Conservation (phyloP, 1,140 invertebrate genomes). For the Schlechtendalia chinensis region DNA sequence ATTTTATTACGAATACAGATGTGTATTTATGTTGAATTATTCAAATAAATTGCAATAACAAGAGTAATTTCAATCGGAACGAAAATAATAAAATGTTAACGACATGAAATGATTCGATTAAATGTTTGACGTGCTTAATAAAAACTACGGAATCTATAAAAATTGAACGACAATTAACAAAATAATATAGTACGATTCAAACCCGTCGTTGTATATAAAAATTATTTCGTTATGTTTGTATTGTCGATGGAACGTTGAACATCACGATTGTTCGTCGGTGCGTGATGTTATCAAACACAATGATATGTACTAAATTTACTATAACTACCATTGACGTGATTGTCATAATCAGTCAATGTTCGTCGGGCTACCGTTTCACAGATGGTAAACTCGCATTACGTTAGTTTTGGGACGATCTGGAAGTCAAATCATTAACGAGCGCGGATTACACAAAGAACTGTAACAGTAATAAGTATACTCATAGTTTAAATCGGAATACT, state of each 20-base stretch:
- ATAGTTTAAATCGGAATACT: too few relatives aligned
- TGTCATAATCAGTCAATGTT: slow-evolving; percentile 20
- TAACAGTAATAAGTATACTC: too few relatives aligned
- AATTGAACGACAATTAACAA: not conserved
- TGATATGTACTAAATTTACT: slow-evolving; percentile 8
- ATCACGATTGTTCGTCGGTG: not conserved
- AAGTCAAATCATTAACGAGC: not conserved
- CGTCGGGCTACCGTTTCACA: not conserved
- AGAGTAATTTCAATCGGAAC: not conserved
- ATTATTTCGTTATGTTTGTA: not conserved
- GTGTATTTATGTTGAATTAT: too few relatives aligned
- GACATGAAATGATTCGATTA: too few relatives aligned
- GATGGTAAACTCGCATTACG: not conserved
- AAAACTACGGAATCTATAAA: not conserved
- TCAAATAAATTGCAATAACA: not conserved
- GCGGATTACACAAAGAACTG: too few relatives aligned
- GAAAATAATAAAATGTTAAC: not conserved
- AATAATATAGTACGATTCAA: not conserved
- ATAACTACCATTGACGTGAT: slow-evolving; percentile 13
- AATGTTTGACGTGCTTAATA: not conserved
- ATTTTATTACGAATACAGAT: too few relatives aligned
- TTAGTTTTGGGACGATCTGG: not conserved
- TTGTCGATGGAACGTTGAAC: not conserved
- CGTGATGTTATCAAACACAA: slow-evolving; percentile 9
- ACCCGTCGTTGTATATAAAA: too few relatives aligned